These are phyloP conservation scores for Micromesistius poutassou DNA, from an alignment of 2,797 vertebrate species.

Conservation along the genomic window DNA sequence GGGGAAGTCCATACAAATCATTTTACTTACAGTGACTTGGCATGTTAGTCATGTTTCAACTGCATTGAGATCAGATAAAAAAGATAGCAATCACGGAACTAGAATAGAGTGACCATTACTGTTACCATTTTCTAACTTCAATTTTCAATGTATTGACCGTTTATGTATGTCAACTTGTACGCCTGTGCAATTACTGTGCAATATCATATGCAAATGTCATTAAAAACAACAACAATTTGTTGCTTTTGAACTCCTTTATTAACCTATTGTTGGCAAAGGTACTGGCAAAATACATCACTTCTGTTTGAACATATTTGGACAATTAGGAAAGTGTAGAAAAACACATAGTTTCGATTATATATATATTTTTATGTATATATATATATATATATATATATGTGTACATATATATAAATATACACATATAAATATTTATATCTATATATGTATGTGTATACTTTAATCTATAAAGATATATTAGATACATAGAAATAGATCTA, in stretches of 20 bases:
- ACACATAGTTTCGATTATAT: too few species aligned
- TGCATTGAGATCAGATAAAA: not conserved
- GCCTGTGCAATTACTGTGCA: not conserved
- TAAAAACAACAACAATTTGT: not conserved
- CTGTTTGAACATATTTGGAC: not conserved
- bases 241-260: not conserved
- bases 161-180: not conserved
- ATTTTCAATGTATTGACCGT: not conserved
- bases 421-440: not conserved
- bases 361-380: not conserved
- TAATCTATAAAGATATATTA: not conserved
- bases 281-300: not conserved
- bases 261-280: not conserved
- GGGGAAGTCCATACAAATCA: not conserved
- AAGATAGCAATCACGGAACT: not conserved
- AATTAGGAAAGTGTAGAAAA: too few species aligned
- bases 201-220: slow-evolving; percentile 3
- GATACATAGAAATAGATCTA: too few species aligned
- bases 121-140: not conserved
- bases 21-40: not conserved
- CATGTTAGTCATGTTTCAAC: not conserved
- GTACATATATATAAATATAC: not conserved
- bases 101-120: not conserved
- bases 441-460: too few species aligned
- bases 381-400: not conserved